phyloP scores from a whole-genome alignment of 2,113 vertebrate species.

The Sylvicapra grimmia region DNA sequence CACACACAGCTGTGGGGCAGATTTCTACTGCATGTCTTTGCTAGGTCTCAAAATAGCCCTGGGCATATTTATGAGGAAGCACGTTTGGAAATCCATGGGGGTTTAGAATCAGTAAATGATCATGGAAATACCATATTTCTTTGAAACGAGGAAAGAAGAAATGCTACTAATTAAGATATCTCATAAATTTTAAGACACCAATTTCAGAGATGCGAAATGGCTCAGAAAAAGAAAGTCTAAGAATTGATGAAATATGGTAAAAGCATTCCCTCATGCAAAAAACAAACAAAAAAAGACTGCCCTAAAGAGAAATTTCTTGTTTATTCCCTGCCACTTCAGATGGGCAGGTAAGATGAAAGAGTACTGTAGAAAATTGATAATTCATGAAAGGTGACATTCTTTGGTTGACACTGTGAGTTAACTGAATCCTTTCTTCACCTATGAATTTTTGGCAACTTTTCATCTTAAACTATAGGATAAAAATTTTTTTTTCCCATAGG shows the following conservation, averaged over 20 bases:
- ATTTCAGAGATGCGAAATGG: constrained; percentile 30
- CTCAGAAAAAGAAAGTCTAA: not conserved
- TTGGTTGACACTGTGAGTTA: constrained; percentile 42
- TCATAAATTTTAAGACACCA: constrained; percentile 31
- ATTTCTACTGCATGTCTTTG: not conserved
- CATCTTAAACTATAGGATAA: constrained; percentile 70
- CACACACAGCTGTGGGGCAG: not conserved
- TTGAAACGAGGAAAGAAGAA: constrained; percentile 12
- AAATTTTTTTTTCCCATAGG: constrained; percentile 17
- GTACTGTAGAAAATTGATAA: constrained; percentile 54
- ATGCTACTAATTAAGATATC: constrained; percentile 1
- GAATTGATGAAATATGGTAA: constrained; percentile 25
- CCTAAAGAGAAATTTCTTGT: constrained; percentile 46
- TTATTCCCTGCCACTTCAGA: constrained; percentile 39
- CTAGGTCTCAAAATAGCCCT: not conserved
- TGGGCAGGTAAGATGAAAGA: constrained; percentile 44
- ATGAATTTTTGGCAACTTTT: constrained; percentile 63
- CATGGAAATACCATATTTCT: not conserved
- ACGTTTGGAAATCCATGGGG: not conserved
- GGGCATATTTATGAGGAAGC: not conserved
- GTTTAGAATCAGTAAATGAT: constrained; percentile 14
- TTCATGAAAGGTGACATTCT: constrained; percentile 58
- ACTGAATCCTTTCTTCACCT: constrained; percentile 63
- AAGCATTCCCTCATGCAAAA: not conserved
- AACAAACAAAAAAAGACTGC: not conserved